Percentiles rank a stretch among this genome's conserved stretches.
Conservation (phyloP, 2,888 invertebrate species). For the Biston betularia region DNA sequence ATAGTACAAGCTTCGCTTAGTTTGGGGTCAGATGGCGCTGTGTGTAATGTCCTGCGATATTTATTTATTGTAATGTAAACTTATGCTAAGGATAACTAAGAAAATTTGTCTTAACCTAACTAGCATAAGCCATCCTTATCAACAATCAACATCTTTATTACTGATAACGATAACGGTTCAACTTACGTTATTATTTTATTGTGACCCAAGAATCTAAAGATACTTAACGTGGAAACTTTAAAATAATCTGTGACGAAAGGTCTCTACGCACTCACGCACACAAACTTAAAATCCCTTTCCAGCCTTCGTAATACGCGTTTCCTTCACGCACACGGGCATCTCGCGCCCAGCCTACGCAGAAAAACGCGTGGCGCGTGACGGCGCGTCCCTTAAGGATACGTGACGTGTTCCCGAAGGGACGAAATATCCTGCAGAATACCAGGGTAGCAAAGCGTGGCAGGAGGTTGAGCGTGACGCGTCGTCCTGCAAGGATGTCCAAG, state of each 20-base stretch:
- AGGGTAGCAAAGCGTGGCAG: constrained; percentile 73
- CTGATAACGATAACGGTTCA: too few species aligned
- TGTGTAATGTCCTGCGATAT: too few species aligned
- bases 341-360: constrained; percentile 28
- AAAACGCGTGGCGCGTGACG: constrained; percentile 38
- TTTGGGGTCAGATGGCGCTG: too few species aligned
- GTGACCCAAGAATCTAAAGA: too few species aligned
- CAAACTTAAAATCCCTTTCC: constrained; percentile 32
- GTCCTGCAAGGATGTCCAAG: constrained; percentile 84
- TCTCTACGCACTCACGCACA: constrained; percentile 38
- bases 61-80: too few species aligned
- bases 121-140: too few species aligned
- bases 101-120: too few species aligned
- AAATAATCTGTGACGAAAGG: constrained; percentile 25
- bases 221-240: not conserved
- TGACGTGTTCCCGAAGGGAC: constrained; percentile 84
- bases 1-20: too few species aligned
- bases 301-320: constrained; percentile 35
- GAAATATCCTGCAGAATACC: constrained; percentile 85
- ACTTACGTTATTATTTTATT: too few species aligned
- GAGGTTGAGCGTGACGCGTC: constrained; percentile 69
- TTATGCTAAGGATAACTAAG: too few species aligned
- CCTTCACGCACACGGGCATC: constrained; percentile 36
- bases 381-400: constrained; percentile 69
- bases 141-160: too few species aligned